Evolutionary conservation across 1,140 invertebrate species (phyloP).

Genomic region (Conopomorpha cramerella): DNA sequence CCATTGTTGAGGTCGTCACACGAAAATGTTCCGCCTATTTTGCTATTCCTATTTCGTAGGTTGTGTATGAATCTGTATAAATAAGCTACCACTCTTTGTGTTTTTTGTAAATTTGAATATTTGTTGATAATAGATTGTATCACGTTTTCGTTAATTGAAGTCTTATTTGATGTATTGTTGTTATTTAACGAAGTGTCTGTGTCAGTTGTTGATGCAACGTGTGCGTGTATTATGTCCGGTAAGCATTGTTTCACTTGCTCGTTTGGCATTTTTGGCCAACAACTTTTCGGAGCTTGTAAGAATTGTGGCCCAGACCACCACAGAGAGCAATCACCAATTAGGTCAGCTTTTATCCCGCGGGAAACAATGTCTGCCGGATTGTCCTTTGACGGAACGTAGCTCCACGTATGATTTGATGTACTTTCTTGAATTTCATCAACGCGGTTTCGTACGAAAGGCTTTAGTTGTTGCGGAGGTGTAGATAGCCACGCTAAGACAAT

Average conservation of each 20-base stretch:
- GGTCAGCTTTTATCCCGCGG: constrained; percentile 13
- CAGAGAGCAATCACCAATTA: constrained; percentile 12
- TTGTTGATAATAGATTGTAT: neutral
- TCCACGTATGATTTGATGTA: constrained; percentile 13
- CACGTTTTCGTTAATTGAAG: too few species aligned
- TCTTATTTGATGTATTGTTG: neutral
- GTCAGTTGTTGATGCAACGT: too few species aligned
- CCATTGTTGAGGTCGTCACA: neutral
- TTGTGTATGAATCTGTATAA: neutral
- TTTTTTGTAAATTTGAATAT: constrained; percentile 3
- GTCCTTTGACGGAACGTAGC: constrained; percentile 9
- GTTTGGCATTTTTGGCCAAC: neutral
- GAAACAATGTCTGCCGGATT: constrained; percentile 39
- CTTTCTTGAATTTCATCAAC: constrained; percentile 15
- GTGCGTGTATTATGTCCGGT: neutral
- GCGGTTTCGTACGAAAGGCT: constrained; percentile 8
- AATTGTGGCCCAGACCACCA: constrained; percentile 24
- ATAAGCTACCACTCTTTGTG: neutral
- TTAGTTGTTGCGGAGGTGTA: neutral
- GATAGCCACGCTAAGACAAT: constrained; percentile 1
- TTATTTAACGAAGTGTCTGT: neutral
- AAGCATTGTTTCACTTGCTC: neutral
- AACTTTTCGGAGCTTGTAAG: constrained; percentile 3
- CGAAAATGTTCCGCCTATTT: neutral
- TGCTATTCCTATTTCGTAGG: neutral